Conservation (phyloP, 2,113 vertebrate genomes). For the Aegotheles bennettii region DNA sequence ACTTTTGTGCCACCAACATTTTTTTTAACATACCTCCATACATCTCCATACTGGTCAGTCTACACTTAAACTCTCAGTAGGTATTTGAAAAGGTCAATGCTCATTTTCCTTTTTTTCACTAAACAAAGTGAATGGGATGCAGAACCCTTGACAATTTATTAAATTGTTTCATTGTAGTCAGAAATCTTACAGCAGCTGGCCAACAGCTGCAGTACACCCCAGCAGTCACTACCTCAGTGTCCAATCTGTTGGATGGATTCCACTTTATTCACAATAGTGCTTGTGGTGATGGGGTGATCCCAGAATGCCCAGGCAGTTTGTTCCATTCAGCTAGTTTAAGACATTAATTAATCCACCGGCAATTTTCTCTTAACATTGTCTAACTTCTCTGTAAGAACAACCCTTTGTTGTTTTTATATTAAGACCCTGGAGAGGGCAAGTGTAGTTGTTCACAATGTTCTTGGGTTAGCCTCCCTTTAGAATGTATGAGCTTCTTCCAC, state of each 20-base stretch:
- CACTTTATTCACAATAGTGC: neutral
- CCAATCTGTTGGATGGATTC: neutral
- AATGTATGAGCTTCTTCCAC: neutral
- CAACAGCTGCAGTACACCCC: slow-evolving; percentile 24
- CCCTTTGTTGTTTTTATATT: neutral
- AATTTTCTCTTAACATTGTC: neutral
- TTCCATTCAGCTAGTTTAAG: neutral
- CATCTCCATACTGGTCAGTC: neutral
- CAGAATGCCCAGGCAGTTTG: neutral
- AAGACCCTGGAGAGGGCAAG: neutral
- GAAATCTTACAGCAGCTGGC: slow-evolving; percentile 42
- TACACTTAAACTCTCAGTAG: neutral
- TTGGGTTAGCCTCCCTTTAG: neutral
- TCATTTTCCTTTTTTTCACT: neutral
- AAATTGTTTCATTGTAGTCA: neutral
- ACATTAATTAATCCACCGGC: neutral
- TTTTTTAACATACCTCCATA: neutral
- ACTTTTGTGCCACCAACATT: neutral
- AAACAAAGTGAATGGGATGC: neutral
- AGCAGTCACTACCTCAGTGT: neutral
- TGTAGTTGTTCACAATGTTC: neutral
- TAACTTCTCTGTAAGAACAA: neutral
- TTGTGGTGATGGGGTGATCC: slow-evolving; percentile 5
- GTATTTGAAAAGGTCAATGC: neutral
- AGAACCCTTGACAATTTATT: slow-evolving; percentile 45